These are phyloP conservation scores for Irena cyanogastra DNA, from an alignment of 2,113 vertebrate species.

Conservation along the genomic window DNA sequence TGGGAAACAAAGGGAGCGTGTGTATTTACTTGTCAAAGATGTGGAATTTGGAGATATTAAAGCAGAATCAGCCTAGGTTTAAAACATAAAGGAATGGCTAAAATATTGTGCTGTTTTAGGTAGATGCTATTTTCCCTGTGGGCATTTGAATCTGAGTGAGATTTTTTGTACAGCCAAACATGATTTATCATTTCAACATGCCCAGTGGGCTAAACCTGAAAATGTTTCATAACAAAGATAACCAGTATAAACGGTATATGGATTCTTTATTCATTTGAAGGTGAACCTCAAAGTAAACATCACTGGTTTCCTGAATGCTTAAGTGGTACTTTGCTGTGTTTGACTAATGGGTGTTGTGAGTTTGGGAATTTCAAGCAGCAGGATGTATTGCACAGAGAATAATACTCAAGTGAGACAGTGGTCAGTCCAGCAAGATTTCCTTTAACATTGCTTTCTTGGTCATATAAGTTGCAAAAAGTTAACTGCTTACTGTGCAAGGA, in stretches of 20 bases:
- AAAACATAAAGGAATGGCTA: conserved; percentile 51
- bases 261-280: neutral
- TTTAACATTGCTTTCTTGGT: neutral
- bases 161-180: conserved; percentile 34
- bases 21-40: conserved; percentile 58
- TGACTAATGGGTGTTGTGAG: conserved; percentile 50
- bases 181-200: conserved; percentile 69
- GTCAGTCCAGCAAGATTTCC: neutral
- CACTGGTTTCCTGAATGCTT: conserved; percentile 30
- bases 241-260: conserved; percentile 47
- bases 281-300: conserved; percentile 62
- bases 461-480: neutral
- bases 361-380: conserved; percentile 49
- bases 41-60: conserved; percentile 58
- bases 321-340: conserved; percentile 54
- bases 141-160: conserved; percentile 26
- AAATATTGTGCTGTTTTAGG: conserved; percentile 9
- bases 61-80: conserved; percentile 41
- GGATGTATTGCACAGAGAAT: conserved; percentile 38
- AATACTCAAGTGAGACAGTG: neutral
- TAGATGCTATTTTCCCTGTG: conserved; percentile 21
- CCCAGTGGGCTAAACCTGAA: conserved; percentile 58
- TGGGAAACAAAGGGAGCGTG: neutral
- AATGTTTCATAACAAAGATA: conserved; percentile 65
- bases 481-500: neutral